Percentiles rank a stretch among this genome's conserved stretches.
Conservation (phyloP, 2,797 vertebrate species). For the Picus viridis region DNA sequence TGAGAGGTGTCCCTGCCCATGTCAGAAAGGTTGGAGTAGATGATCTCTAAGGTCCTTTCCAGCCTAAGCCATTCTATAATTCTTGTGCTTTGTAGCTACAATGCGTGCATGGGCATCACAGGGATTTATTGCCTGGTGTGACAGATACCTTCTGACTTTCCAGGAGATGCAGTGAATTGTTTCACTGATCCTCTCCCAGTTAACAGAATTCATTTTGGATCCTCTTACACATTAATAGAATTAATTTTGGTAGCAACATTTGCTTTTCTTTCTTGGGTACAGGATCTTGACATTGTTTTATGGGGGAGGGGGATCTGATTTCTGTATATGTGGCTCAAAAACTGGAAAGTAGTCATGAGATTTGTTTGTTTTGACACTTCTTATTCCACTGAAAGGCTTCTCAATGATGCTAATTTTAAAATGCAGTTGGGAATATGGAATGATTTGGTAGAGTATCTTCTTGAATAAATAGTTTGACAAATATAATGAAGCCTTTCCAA, state of each 20-base stretch:
- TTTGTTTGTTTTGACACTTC: not conserved
- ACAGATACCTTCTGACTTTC: not conserved
- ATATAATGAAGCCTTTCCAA: not conserved
- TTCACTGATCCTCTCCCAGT: not conserved
- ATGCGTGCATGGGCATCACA: rapidly evolving
- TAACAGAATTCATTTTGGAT: not conserved
- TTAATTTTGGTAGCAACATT: not conserved
- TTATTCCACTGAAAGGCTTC: not conserved
- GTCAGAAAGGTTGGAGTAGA: too few relatives aligned
- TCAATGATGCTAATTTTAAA: not conserved
- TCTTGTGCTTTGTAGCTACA: not conserved
- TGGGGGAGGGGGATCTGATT: not conserved
- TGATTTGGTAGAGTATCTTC: not conserved
- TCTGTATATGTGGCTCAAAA: not conserved
- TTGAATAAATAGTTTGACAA: not conserved
- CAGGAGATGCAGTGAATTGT: not conserved
- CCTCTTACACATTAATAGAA: not conserved
- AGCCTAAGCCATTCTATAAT: too few relatives aligned
- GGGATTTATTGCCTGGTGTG: not conserved
- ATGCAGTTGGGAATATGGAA: not conserved
- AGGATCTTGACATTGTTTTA: not conserved
- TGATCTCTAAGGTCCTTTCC: too few relatives aligned
- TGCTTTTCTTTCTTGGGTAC: not conserved
- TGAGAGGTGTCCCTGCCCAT: too few relatives aligned
- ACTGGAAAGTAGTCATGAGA: not conserved